These are phyloP conservation scores for Pantherophis vulpinus DNA, from an alignment of 2,797 vertebrate genomes.

Conservation along the genomic window DNA sequence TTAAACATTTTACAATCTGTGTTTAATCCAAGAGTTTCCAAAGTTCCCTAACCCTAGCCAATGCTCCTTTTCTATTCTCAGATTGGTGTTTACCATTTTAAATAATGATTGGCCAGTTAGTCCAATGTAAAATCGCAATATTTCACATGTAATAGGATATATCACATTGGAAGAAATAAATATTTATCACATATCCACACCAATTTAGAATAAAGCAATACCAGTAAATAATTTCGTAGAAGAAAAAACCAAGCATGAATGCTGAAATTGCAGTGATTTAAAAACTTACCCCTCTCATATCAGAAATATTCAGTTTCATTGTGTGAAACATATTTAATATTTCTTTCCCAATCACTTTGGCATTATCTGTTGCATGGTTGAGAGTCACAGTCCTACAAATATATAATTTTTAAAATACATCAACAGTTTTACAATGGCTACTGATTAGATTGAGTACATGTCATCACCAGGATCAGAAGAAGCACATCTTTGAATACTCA, in stretches of 20 bases:
- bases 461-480: neutral
- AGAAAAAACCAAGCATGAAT: neutral
- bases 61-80: neutral
- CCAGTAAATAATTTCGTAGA: neutral
- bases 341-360: conserved; percentile 85
- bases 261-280: conserved; percentile 10
- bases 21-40: neutral
- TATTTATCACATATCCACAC: neutral
- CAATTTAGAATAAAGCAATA: neutral
- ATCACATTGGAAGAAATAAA: neutral
- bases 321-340: conserved; percentile 88
- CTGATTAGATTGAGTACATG: neutral
- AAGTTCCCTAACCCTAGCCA: neutral
- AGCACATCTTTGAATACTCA: neutral
- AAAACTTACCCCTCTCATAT: conserved; percentile 87
- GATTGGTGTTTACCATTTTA: neutral
- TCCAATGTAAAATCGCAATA: neutral
- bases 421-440: neutral
- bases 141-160: neutral
- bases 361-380: conserved; percentile 86
- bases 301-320: conserved; percentile 90
- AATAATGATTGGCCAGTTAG: neutral
- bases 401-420: conserved; percentile 43
- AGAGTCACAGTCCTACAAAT: conserved; percentile 76
- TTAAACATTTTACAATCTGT: neutral